Percentiles rank a stretch among this genome's conserved stretches.
These are phyloP conservation scores for Cardinalis cardinalis DNA, from an alignment of 2,113 vertebrate species.

Conservation along the genomic window DNA sequence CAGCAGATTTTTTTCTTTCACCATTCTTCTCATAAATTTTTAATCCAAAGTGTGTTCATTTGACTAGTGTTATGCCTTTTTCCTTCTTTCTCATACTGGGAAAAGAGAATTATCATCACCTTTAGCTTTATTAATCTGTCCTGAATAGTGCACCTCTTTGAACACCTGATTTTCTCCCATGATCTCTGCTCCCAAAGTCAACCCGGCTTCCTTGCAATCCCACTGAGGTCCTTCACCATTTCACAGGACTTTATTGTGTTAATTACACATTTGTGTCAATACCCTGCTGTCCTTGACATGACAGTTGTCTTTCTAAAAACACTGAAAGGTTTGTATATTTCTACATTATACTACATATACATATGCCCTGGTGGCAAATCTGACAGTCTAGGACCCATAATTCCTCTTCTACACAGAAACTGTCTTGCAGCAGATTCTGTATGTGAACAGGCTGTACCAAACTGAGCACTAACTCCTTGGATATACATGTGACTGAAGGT, in stretches of 20 bases:
- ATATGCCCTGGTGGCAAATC: not conserved
- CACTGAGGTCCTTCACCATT: not conserved
- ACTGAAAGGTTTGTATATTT: not conserved
- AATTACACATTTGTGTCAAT: not conserved
- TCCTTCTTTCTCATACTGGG: not conserved
- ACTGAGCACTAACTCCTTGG: not conserved
- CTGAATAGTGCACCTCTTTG: not conserved
- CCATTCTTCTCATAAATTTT: not conserved
- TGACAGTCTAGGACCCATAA: accelerated
- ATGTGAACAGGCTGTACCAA: not conserved
- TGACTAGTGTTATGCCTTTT: not conserved
- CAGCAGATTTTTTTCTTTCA: not conserved
- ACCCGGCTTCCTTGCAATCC: not conserved
- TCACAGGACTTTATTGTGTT: not conserved
- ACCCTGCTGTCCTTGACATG: not conserved
- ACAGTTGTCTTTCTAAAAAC: not conserved
- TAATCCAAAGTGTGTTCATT: not conserved
- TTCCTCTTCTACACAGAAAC: not conserved
- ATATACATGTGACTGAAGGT: not conserved
- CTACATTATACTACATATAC: not conserved
- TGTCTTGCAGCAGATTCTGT: not conserved
- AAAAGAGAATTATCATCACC: not conserved
- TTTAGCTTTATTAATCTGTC: not conserved
- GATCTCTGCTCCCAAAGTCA: not conserved
- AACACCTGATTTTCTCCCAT: not conserved